These are phyloP conservation scores for Dynastes grantii DNA, from an alignment of 2,888 invertebrate genomes.

Conservation along the genomic window DNA sequence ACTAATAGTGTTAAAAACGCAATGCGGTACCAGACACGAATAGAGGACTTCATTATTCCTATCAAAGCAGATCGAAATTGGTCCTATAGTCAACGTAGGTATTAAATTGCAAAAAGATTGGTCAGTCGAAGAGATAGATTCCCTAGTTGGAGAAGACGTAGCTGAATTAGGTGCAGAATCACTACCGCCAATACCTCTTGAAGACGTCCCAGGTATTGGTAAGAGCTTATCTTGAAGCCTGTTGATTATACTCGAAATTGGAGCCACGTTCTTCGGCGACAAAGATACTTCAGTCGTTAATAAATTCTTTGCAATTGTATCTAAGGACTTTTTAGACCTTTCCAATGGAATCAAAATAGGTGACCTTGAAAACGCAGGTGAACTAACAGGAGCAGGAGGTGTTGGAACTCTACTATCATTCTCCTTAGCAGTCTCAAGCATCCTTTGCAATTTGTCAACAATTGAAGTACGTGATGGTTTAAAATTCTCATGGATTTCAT, in stretches of 20 bases:
- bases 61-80: slow-evolving; percentile 52
- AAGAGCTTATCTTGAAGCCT: slow-evolving; percentile 54
- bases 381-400: not conserved
- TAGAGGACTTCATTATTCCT: slow-evolving; percentile 57
- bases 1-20: slow-evolving; percentile 62
- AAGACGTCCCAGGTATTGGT: slow-evolving; percentile 57
- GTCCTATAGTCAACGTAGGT: slow-evolving; percentile 50
- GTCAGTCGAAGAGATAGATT: slow-evolving; percentile 6
- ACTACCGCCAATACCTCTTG: slow-evolving; percentile 48
- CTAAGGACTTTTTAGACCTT: slow-evolving; percentile 38
- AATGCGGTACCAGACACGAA: slow-evolving; percentile 63
- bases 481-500: slow-evolving; percentile 68
- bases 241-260: slow-evolving; percentile 54
- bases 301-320: slow-evolving; percentile 19
- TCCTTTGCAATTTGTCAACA: slow-evolving; percentile 52
- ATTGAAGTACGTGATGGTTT: slow-evolving; percentile 60
- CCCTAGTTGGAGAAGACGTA: not conserved
- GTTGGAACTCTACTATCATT: not conserved
- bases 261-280: slow-evolving; percentile 45
- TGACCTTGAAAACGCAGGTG: not conserved
- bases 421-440: slow-evolving; percentile 20
- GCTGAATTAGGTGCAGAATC: not conserved
- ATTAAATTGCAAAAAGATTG: not conserved
- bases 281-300: slow-evolving; percentile 19
- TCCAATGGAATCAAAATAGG: slow-evolving; percentile 38